Conservation (phyloP, 1,140 invertebrate species). For the Thaumetopoea pityocampa region DNA sequence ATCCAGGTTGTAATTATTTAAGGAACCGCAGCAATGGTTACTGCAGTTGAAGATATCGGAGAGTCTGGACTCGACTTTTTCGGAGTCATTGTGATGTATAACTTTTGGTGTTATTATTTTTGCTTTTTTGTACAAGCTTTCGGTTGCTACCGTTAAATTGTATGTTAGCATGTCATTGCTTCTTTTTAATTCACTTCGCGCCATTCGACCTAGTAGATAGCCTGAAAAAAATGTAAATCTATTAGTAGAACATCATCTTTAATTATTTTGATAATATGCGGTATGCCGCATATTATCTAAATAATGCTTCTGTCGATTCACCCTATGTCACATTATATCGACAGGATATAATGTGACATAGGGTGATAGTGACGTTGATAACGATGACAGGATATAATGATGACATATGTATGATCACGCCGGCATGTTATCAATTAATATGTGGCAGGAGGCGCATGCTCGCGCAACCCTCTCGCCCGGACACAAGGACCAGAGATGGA, state of each 20-base stretch:
- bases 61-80: slow-evolving; percentile 40
- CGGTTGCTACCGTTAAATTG: slow-evolving; percentile 44
- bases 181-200: slow-evolving; percentile 40
- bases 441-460: no score
- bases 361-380: no score
- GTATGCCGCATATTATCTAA: not conserved
- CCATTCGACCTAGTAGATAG: slow-evolving; percentile 53
- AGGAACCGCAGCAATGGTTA: slow-evolving; percentile 35
- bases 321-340: no score
- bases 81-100: slow-evolving; percentile 45
- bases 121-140: slow-evolving; percentile 49
- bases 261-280: not conserved
- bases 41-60: slow-evolving; percentile 49
- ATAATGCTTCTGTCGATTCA: not conserved
- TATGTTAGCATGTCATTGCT: slow-evolving; percentile 40
- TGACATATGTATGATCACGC: no score
- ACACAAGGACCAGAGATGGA: no score
- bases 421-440: no score
- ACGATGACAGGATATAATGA: no score
- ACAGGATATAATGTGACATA: no score
- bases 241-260: not conserved
- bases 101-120: slow-evolving; percentile 51
- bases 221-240: slow-evolving; percentile 33
- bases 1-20: slow-evolving; percentile 42
- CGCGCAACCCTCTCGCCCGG: no score